Evolutionary conservation across 2,888 invertebrate genomes (phyloP), one percentile per base, ranked within the genome.

Genomic region (Panopea generosa): DNA sequence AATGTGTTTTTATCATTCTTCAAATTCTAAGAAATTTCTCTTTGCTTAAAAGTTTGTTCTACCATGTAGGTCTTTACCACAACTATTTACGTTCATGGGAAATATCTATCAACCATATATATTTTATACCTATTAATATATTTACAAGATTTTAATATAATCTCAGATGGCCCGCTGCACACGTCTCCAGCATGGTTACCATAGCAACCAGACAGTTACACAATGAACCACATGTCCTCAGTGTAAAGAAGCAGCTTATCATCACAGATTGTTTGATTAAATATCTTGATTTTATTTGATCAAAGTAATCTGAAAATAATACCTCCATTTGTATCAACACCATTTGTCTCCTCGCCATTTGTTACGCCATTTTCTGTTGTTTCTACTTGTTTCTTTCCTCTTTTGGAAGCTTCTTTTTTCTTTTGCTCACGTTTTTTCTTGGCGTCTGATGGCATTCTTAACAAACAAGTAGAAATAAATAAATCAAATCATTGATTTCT

Each of bases 351-450:
- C 18, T 43, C 2, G 56, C 68, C 26, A 49, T 61, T 72, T 61
- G 49, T 29, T 11, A 63, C 67, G 38, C 78, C 68, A 75, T 77
- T 82, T 49, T 60, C 33, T 62, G 80, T 68, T 38, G 65, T 40
- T 11, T 59, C 26, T n/a, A 57, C 63, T 57, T 63, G 67, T 75
- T 86, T 89, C 74, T 87, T 87, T 53, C 89, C 86, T 38, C 95
- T 95, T 91, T 96, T 96, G 3, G 97, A 96, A 63, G 97, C 97
- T 85, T 98, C 98, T 93, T 99, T 99, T 93, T 99, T 99, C 93
- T 98, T 97, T 92, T 97, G 97, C 91, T 97, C 98, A 92, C 98
- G 96, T 92, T 98, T 97, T 95, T 99, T 99, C 94, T 99, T 99
- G 40, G 98, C 96, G 94, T 99, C 99, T 89, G 99, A 99, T 93